Conservation (phyloP, 1,140 invertebrate species). For the Oppia nitens region DNA sequence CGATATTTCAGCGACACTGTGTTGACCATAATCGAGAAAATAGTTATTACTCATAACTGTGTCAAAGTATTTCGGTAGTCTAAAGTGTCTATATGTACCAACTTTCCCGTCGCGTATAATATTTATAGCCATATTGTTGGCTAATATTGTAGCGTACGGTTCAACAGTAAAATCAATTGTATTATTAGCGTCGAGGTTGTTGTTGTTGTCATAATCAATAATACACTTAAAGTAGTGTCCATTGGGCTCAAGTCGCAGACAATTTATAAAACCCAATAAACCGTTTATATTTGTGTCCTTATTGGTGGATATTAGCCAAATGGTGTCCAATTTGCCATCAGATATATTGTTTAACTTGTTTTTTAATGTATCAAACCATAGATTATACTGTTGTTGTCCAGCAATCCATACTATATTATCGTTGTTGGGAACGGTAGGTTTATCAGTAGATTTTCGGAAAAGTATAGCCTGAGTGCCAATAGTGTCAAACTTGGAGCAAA, state of each 20-base stretch:
- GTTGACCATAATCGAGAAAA: too few species aligned
- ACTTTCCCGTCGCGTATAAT: constrained; percentile 55
- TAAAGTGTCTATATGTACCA: constrained; percentile 65
- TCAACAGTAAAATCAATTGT: background rate
- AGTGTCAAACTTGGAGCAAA: background rate
- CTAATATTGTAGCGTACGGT: constrained; percentile 38
- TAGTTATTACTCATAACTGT: too few species aligned
- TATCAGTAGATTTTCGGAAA: too few species aligned
- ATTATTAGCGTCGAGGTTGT: background rate
- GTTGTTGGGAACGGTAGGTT: too few species aligned
- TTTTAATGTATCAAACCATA: too few species aligned
- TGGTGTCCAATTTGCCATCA: too few species aligned
- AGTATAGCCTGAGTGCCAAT: background rate
- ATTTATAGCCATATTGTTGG: constrained; percentile 67
- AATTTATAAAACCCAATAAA: constrained; percentile 69
- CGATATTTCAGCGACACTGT: too few species aligned
- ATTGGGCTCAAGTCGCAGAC: constrained; percentile 62
- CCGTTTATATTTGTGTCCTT: constrained; percentile 44
- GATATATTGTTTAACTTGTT: too few species aligned
- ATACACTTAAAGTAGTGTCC: constrained; percentile 46
- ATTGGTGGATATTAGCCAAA: too few species aligned
- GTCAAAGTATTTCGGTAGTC: too few species aligned
- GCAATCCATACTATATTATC: too few species aligned
- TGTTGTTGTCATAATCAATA: constrained; percentile 13
- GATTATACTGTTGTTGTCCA: too few species aligned